Percentiles rank a stretch among this genome's conserved stretches.
These are phyloP conservation scores for Cephus rjabovi DNA, from an alignment of 2,888 invertebrate genomes.

Conservation along the genomic window DNA sequence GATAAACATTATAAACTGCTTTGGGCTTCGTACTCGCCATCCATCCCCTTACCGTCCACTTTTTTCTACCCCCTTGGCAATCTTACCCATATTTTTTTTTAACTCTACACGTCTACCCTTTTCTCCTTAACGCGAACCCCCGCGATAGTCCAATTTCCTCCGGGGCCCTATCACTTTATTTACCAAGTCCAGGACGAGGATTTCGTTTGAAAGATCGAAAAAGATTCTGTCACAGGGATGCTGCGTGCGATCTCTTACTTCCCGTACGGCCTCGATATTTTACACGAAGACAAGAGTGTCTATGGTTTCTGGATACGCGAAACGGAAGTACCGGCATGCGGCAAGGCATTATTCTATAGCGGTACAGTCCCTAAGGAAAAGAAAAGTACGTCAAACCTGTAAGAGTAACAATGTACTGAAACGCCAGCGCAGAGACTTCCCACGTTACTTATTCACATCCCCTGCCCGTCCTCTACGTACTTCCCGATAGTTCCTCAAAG, in stretches of 20 bases:
- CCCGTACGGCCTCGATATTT: no score
- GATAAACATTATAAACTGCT: slow-evolving; percentile 45
- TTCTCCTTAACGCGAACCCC: neutral
- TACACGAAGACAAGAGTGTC: no score
- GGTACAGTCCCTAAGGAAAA: neutral
- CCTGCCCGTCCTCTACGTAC: neutral
- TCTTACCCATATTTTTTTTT: neutral
- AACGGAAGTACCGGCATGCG: no score
- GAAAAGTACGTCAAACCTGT: neutral
- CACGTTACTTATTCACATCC: slow-evolving; percentile 29
- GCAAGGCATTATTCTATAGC: no score
- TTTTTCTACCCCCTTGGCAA: neutral
- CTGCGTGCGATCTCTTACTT: neutral
- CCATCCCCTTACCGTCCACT: neutral
- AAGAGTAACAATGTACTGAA: neutral
- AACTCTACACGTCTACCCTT: neutral
- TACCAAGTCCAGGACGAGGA: neutral
- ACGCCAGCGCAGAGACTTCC: slow-evolving; percentile 19
- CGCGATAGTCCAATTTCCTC: neutral
- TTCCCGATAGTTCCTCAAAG: neutral
- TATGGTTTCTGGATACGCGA: neutral
- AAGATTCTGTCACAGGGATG: neutral
- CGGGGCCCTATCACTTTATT: neutral
- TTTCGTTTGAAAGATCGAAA: neutral
- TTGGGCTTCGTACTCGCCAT: slow-evolving; percentile 7